Conservation (phyloP, 2,888 invertebrate genomes). For the Eumerus sabulonum region DNA sequence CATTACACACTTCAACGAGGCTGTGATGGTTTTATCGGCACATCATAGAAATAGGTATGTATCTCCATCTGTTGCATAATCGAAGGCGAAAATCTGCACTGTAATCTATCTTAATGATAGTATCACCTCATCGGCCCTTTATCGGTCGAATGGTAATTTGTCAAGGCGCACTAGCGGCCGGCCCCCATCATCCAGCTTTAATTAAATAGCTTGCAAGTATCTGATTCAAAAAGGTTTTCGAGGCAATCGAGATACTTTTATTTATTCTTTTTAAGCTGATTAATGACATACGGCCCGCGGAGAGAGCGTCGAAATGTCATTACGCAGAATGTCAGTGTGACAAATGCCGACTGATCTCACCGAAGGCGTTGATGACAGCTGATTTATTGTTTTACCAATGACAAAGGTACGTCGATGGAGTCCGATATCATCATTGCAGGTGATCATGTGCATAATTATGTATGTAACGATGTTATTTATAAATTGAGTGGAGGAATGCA, state of each 20-base stretch:
- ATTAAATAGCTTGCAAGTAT: conserved; percentile 47
- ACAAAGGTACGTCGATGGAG: conserved; percentile 19
- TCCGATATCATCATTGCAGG: conserved; percentile 11
- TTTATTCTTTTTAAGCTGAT: conserved; percentile 58
- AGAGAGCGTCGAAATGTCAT: conserved; percentile 30
- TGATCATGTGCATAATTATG: conserved; percentile 26
- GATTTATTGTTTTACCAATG: conserved; percentile 11
- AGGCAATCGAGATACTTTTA: conserved; percentile 37
- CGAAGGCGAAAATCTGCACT: conserved; percentile 41
- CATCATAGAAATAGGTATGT: too few species aligned
- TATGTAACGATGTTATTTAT: not conserved
- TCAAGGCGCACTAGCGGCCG: conserved; percentile 8
- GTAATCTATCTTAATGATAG: conserved; percentile 64
- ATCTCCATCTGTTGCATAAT: conserved; percentile 7
- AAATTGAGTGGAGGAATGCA: too few species aligned
- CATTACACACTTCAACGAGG: conserved; percentile 20
- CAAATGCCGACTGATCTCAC: conserved; percentile 7
- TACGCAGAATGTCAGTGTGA: conserved; percentile 27
- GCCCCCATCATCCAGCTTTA: conserved; percentile 39
- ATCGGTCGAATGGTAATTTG: conserved; percentile 45
- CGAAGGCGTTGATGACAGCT: conserved; percentile 33
- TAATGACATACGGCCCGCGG: conserved; percentile 28
- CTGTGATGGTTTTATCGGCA: conserved; percentile 16
- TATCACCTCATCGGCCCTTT: conserved; percentile 50
- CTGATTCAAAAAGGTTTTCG: conserved; percentile 22